Evolutionary conservation across 2,113 vertebrate species (phyloP), one percentile per base, ranked within the genome.

Genomic region (Kobus ellipsiprymnus): DNA sequence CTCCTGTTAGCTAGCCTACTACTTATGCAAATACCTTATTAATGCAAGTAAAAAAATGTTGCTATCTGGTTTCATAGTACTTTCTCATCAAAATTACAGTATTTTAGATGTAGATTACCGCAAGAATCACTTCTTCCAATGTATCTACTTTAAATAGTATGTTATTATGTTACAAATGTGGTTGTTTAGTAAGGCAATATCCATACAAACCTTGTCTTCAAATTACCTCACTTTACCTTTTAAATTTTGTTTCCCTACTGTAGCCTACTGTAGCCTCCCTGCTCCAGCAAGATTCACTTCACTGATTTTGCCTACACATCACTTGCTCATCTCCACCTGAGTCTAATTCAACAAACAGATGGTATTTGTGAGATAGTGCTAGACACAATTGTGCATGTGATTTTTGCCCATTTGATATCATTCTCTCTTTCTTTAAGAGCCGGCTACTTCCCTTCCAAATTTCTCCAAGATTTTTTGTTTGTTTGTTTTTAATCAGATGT

Each of bases 281-380:
- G 40, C 23, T 74, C 5, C 52, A 71, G 6, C 1, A 52, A 84
- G 33, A 54, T 6, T 71, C n/a, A 48, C 30, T 74, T 57, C 6
- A 89, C 17, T 97, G 27, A 84, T 52, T 87, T 94, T 96, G 21
- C 21, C 46, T 96, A 4, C 6, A 5, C 40, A n/a, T 33, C 13
- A 30, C 10, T 83, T 93, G 27, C 48, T 83, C 30, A 27, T 94
- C 82, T 74, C 59, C 81, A 85, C 92, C 85, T 95, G 64, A 29
- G 13, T 93, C 40, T 82, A 44, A 94, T 64, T 91, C 81, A 94
- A 59, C 84, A 95, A 95, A 55, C 85, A 97, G 90, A 97, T 96
- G 94, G 81, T 12, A 71, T 78, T 71, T 89, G 50, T 87, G 74
- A 98, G 67, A 93, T 40, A 85, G 74, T 25, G 90, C 36, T 85